These are phyloP conservation scores for Manis javanica DNA, from an alignment of 2,797 vertebrate genomes.

Conservation along the genomic window DNA sequence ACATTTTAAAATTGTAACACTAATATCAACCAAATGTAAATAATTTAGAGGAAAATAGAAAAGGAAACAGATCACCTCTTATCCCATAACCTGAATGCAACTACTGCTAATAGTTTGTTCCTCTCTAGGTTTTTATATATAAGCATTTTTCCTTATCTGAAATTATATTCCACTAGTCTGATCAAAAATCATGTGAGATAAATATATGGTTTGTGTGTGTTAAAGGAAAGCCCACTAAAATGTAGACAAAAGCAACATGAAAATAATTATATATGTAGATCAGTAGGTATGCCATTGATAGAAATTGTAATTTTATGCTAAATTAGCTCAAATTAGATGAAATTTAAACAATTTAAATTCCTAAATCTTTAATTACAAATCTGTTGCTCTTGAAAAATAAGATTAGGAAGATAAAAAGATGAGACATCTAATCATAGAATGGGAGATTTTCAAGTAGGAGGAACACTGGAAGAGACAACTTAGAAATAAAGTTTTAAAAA, in stretches of 20 bases:
- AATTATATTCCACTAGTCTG: not conserved
- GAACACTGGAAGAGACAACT: not conserved
- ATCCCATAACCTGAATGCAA: not conserved
- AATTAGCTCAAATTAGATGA: not conserved
- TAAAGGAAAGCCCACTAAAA: not conserved
- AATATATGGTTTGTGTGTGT: not conserved
- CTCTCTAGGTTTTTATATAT: not conserved
- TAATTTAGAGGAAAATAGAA: not conserved
- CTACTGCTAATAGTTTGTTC: not conserved
- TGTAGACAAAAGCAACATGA: not conserved
- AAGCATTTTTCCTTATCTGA: not conserved
- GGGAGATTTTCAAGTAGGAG: not conserved
- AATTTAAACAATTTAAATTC: constrained; percentile 1
- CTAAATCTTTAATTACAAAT: constrained; percentile 4
- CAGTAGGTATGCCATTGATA: not conserved
- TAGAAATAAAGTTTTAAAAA: not conserved
- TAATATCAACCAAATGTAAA: not conserved
- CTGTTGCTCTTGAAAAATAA: not conserved
- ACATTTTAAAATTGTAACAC: not conserved
- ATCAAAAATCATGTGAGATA: not conserved
- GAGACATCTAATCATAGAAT: not conserved
- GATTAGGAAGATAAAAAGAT: not conserved
- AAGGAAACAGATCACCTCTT: not conserved
- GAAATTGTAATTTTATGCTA: constrained; percentile 26
- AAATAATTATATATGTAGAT: not conserved